Conservation (phyloP, 2,797 vertebrate species). For the Labroides dimidiatus region DNA sequence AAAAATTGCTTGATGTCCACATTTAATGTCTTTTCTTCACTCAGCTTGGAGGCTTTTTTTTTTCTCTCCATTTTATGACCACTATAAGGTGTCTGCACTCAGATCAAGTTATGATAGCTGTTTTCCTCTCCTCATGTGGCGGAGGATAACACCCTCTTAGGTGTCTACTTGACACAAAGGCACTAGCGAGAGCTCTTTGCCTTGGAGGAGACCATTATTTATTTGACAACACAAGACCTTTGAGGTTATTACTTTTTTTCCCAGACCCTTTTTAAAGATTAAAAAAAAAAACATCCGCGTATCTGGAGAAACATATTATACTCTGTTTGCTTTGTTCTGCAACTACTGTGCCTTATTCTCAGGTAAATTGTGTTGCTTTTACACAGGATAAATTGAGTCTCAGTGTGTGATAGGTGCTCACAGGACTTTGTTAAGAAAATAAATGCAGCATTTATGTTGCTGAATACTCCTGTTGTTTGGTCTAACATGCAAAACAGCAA, state of each 20-base stretch:
- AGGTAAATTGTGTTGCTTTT: background rate
- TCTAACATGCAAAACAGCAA: background rate
- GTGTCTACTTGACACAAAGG: conserved; percentile 30
- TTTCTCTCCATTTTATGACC: background rate
- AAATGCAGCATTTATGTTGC: background rate
- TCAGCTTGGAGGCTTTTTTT: background rate
- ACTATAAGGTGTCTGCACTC: conserved; percentile 21
- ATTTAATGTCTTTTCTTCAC: background rate
- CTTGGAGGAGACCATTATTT: conserved; percentile 43
- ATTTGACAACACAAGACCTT: conserved; percentile 37
- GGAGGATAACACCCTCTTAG: conserved; percentile 18
- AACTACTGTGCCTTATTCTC: conserved; percentile 12
- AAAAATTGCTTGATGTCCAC: conserved; percentile 21
- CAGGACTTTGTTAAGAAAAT: conserved; percentile 3
- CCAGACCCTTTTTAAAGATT: conserved; percentile 26
- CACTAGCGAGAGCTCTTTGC: conserved; percentile 27
- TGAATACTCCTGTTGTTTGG: conserved; percentile 14
- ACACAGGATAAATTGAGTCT: conserved; percentile 2
- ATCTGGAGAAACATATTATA: conserved; percentile 23
- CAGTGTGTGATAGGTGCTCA: conserved; percentile 4
- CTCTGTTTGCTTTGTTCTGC: conserved; percentile 2
- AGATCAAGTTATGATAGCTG: conserved; percentile 18
- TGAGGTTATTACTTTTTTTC: conserved; percentile 51
- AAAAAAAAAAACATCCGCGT: conserved; percentile 17
- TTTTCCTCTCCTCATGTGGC: conserved; percentile 23